Evolutionary conservation across 2,113 vertebrate species (phyloP), one percentile per base, ranked within the genome.

Genomic region (Grallaria varia): DNA sequence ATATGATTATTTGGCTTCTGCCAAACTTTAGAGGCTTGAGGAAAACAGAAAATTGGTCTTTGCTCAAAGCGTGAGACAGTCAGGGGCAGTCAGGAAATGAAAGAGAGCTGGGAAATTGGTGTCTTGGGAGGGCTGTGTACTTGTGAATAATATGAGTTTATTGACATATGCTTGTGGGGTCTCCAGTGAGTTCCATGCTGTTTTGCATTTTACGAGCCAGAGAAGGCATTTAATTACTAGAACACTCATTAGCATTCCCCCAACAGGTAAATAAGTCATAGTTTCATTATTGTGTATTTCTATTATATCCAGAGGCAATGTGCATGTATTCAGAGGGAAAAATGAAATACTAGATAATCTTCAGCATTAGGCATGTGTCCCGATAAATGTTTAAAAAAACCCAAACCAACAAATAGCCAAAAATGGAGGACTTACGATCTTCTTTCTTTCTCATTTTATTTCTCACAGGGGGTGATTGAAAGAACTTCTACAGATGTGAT

Each of bases 191-290:
- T 90, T 93, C 67, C 84, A 76, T 88, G 42, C 71, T 80, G 50
- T 66, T 96, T 80, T 83, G 67, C 71, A 74, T 95, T 91, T 96
- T 93, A 85, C 55, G 73, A 87, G 75, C 62, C 63, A 80, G 39
- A 59, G 42, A 96, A 93, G 27, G 45, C 0, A 2, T 85, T 95
- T 87, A 45, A 60, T 73, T 87, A 63, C 78, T 77, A 35, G 35
- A 88, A 71, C 14, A 8, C 27, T 91, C 71, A 87, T 94, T 83
- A 93, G 59, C 5, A 7, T 83, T 87, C 40, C 37, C 37, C 17
- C 37, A 68, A 56, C 22, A 71, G 44, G 39, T 86, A 84, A 86
- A 88, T 63, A 86, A 94, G 33, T 84, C 35, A 71, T 25, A 60
- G n/a, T 37, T 94, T 55, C 31, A 47, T 83, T 90, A 56, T 23